A percentile compares a stretch with the other conserved stretches of the same genome.
These are phyloP conservation scores for Pseudomyrmex sp. DNA, from an alignment of 1,140 invertebrate genomes.

Conservation along the genomic window DNA sequence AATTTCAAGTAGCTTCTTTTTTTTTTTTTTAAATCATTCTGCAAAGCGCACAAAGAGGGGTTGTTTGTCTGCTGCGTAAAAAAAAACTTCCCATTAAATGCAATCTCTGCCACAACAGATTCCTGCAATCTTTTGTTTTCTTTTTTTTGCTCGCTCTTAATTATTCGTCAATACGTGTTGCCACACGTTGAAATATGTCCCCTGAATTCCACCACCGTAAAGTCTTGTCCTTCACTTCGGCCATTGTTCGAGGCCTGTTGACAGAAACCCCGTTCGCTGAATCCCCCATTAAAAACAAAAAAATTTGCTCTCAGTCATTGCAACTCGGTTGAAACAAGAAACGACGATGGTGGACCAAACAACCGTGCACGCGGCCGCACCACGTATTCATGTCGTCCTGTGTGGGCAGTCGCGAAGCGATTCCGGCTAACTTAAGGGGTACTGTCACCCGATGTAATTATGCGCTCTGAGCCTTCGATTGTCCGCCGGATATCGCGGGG, in stretches of 20 bases:
- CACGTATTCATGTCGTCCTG: conserved; percentile 30
- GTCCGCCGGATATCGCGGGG: conserved; percentile 47
- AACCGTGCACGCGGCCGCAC: conserved; percentile 9
- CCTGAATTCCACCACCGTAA: background rate
- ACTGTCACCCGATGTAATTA: conserved; percentile 52
- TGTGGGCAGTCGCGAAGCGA: conserved; percentile 20
- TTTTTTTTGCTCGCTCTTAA: conserved; percentile 38
- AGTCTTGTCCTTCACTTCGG: conserved; percentile 52
- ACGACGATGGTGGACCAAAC: conserved; percentile 39
- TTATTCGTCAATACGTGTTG: conserved; percentile 38
- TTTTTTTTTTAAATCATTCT: background rate
- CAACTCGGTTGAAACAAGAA: conserved; percentile 55
- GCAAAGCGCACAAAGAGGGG: too few relatives aligned
- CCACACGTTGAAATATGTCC: background rate
- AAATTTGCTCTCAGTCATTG: conserved; percentile 19
- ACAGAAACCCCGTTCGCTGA: conserved; percentile 32
- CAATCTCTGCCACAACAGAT: conserved; percentile 33
- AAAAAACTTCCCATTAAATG: conserved; percentile 13
- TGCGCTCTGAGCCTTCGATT: conserved; percentile 54
- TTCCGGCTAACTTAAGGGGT: conserved; percentile 39
- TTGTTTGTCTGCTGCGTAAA: background rate
- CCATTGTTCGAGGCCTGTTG: conserved; percentile 56
- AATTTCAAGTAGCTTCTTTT: background rate
- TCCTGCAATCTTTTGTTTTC: background rate
- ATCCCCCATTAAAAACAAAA: conserved; percentile 39